These are phyloP conservation scores for Nannoperca obscura DNA, from an alignment of 2,797 vertebrate genomes.

Conservation along the genomic window DNA sequence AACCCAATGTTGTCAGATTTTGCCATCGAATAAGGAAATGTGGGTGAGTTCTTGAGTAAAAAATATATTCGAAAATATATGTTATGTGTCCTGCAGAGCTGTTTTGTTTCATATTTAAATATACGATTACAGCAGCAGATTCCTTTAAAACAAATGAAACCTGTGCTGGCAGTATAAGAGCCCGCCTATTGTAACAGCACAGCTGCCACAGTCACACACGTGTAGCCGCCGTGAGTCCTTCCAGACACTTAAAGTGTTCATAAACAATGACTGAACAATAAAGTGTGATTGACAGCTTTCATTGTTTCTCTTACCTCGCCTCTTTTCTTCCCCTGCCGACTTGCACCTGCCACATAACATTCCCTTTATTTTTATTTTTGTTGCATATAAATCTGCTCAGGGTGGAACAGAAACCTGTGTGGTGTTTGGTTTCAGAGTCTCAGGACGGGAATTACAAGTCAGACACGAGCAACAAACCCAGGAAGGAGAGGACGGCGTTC, in stretches of 20 bases:
- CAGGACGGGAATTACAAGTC: constrained; percentile 98
- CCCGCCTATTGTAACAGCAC: constrained; percentile 60
- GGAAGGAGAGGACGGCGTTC: constrained; percentile 99
- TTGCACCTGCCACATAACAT: constrained; percentile 75
- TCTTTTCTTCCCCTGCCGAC: constrained; percentile 50
- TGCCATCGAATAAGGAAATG: constrained; percentile 32
- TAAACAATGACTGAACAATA: constrained; percentile 79
- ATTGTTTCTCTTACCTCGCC: constrained; percentile 71
- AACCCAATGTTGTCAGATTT: neutral
- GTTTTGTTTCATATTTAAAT: constrained; percentile 53
- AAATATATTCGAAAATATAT: constrained; percentile 53
- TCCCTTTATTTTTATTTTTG: constrained; percentile 61
- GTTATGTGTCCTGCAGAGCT: constrained; percentile 59
- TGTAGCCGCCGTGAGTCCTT: constrained; percentile 72
- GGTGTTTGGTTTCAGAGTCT: constrained; percentile 90
- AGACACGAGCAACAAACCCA: constrained; percentile 97
- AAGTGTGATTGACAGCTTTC: constrained; percentile 79
- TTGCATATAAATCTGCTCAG: constrained; percentile 69
- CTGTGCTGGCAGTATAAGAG: constrained; percentile 68
- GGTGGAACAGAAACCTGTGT: constrained; percentile 72
- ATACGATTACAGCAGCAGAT: constrained; percentile 52
- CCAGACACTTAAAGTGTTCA: constrained; percentile 76
- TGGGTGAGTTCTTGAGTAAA: constrained; percentile 62
- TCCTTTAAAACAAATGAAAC: constrained; percentile 76
- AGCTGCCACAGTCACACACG: constrained; percentile 70